Evolutionary conservation across 2,888 invertebrate genomes (phyloP).

Genomic region (Penaeus monodon): DNA sequence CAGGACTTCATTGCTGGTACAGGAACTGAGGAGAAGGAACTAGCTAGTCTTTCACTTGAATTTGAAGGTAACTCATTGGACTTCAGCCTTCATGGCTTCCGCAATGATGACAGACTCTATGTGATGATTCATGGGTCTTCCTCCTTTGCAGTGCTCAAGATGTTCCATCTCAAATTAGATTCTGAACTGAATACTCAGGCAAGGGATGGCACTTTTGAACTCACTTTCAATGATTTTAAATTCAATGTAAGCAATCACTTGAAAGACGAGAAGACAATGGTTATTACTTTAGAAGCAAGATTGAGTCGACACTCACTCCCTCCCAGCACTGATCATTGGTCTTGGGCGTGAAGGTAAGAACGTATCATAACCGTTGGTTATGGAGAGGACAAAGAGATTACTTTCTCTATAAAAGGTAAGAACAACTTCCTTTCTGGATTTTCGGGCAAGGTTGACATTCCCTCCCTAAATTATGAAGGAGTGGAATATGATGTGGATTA

Average conservation of each 20-base stretch:
- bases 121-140: slow-evolving; percentile 38
- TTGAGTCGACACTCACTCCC: slow-evolving; percentile 53
- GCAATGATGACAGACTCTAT: slow-evolving; percentile 45
- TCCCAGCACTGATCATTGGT: slow-evolving; percentile 58
- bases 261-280: slow-evolving; percentile 48
- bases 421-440: slow-evolving; percentile 52
- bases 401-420: slow-evolving; percentile 59
- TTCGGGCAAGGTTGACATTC: slow-evolving; percentile 53
- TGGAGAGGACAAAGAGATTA: slow-evolving; percentile 57
- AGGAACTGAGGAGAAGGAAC: slow-evolving; percentile 25
- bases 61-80: slow-evolving; percentile 32
- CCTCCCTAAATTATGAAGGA: slow-evolving; percentile 49
- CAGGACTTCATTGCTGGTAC: slow-evolving; percentile 36
- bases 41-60: slow-evolving; percentile 50
- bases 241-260: slow-evolving; percentile 47
- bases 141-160: not conserved
- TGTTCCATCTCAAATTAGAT: slow-evolving; percentile 54
- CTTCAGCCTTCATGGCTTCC: slow-evolving; percentile 44
- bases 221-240: slow-evolving; percentile 52
- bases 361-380: slow-evolving; percentile 56
- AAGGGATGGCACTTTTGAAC: slow-evolving; percentile 53
- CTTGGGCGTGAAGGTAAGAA: slow-evolving; percentile 47
- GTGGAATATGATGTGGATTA: slow-evolving; percentile 57
- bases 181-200: slow-evolving; percentile 45
- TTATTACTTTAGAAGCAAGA: slow-evolving; percentile 53